A percentile compares a stretch with the other conserved stretches of the same genome.
phyloP scores from a whole-genome alignment of 2,797 vertebrate species.

The Spinibarbus caldwelli region DNA sequence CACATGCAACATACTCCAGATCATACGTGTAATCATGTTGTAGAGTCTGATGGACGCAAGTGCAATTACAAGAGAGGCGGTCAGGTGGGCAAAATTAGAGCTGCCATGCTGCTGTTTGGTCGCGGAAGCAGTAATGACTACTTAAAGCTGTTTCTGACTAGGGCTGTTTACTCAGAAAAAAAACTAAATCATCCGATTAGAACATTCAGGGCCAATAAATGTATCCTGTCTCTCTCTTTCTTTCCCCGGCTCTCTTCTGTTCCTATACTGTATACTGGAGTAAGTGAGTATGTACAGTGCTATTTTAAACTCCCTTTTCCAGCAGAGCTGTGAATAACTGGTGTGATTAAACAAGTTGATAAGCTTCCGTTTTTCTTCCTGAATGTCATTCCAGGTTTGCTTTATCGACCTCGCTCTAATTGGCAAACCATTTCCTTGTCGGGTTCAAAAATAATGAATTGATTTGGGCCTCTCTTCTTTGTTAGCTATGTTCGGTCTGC shows the following conservation, averaged over 20 bases:
- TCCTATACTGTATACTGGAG: conserved; percentile 42
- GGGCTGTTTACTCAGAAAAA: conserved; percentile 51
- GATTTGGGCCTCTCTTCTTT: conserved; percentile 74
- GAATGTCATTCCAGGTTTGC: conserved; percentile 59
- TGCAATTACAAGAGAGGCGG: conserved; percentile 56
- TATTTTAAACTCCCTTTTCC: conserved; percentile 57
- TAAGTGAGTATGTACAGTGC: conserved; percentile 49
- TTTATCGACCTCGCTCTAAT: conserved; percentile 63
- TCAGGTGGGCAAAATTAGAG: conserved; percentile 56
- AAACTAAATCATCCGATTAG: conserved; percentile 52
- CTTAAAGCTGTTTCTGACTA: conserved; percentile 58
- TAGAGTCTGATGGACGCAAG: conserved; percentile 65
- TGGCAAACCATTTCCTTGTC: conserved; percentile 54
- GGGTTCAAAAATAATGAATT: conserved; percentile 52
- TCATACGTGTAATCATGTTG: conserved; percentile 62
- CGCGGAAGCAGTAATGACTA: conserved; percentile 54
- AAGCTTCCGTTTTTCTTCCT: conserved; percentile 62
- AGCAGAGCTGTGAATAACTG: conserved; percentile 57
- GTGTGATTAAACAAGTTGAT: conserved; percentile 63
- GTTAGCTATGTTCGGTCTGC: conserved; percentile 89
- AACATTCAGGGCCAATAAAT: conserved; percentile 50
- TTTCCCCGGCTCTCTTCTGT: conserved; percentile 6
- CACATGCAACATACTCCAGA: conserved; percentile 60
- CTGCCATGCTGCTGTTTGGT: conserved; percentile 48
- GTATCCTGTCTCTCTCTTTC: conserved; percentile 22